A percentile compares a stretch with the other conserved stretches of the same genome.
Conservation (phyloP, 2,888 invertebrate species). For the Abrostola tripartita region DNA sequence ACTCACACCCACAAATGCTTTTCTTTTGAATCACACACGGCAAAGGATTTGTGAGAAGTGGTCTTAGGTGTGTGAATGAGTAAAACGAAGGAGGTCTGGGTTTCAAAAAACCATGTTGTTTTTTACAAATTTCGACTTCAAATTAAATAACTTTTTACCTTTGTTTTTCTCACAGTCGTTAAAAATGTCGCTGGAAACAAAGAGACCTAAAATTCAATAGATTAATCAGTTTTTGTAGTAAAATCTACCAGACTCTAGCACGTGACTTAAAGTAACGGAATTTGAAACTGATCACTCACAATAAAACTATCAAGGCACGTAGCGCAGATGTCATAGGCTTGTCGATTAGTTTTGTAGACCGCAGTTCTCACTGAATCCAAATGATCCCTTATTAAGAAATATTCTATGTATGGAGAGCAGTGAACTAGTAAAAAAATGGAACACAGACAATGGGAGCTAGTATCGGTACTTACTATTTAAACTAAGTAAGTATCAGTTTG, state of each 20-base stretch:
- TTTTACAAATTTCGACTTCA: too few species aligned
- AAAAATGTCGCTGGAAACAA: too few species aligned
- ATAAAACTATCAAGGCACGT: constrained; percentile 22
- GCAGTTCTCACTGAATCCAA: constrained; percentile 42
- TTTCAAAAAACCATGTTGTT: constrained; percentile 6
- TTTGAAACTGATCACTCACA: not conserved
- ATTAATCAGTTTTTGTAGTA: not conserved
- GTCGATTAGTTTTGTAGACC: constrained; percentile 39
- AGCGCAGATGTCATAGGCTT: constrained; percentile 5
- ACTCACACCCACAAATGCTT: constrained; percentile 74
- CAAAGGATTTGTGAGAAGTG: constrained; percentile 37
- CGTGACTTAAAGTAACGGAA: not conserved
- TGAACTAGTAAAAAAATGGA: constrained; percentile 40
- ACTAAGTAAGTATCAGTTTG: constrained; percentile 14
- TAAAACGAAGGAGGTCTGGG: constrained; percentile 27
- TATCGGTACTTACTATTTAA: constrained; percentile 41
- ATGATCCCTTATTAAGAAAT: constrained; percentile 37
- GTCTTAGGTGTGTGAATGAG: constrained; percentile 28
- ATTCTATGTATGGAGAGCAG: constrained; percentile 51
- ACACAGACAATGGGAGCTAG: constrained; percentile 47
- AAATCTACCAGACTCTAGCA: not conserved
- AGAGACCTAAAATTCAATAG: not conserved
- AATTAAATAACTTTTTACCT: too few species aligned
- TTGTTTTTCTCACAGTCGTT: too few species aligned
- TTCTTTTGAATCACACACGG: constrained; percentile 73